Percentiles rank a stretch among this genome's conserved stretches.
Conservation (phyloP, 2,113 vertebrate species). For the Prunella fulvescens region DNA sequence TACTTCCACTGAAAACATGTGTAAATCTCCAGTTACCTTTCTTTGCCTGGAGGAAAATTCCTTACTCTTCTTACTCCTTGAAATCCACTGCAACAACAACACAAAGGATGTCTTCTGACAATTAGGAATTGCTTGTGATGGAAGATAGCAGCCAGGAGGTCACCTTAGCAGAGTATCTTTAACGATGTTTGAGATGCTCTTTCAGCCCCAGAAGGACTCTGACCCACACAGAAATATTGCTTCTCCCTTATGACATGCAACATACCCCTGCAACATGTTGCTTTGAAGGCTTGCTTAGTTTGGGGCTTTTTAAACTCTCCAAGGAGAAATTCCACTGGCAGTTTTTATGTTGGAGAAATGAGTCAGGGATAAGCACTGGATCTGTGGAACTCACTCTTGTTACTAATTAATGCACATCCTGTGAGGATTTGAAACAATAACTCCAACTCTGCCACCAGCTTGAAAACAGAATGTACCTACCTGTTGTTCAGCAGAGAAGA, state of each 20-base stretch:
- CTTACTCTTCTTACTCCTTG: background rate
- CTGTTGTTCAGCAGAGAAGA: background rate
- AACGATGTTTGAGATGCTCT: background rate
- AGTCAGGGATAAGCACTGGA: background rate
- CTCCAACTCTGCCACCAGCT: background rate
- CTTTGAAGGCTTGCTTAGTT: background rate
- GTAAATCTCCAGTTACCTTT: constrained; percentile 37
- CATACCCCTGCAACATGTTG: background rate
- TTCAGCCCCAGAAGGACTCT: background rate
- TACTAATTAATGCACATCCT: background rate
- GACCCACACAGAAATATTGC: background rate
- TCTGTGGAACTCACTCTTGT: background rate
- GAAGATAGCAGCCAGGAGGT: background rate
- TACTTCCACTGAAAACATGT: constrained; percentile 50
- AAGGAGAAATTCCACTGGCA: background rate
- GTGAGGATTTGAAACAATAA: background rate
- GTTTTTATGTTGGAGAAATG: background rate
- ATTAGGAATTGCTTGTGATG: background rate
- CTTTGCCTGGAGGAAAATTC: constrained; percentile 41
- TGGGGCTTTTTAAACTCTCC: background rate
- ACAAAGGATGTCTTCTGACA: background rate
- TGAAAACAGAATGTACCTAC: background rate
- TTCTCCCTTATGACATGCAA: background rate
- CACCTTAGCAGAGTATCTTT: background rate
- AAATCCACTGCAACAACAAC: background rate